Conservation (phyloP, 2,888 invertebrate species). For the Chromoteleia sp. region DNA sequence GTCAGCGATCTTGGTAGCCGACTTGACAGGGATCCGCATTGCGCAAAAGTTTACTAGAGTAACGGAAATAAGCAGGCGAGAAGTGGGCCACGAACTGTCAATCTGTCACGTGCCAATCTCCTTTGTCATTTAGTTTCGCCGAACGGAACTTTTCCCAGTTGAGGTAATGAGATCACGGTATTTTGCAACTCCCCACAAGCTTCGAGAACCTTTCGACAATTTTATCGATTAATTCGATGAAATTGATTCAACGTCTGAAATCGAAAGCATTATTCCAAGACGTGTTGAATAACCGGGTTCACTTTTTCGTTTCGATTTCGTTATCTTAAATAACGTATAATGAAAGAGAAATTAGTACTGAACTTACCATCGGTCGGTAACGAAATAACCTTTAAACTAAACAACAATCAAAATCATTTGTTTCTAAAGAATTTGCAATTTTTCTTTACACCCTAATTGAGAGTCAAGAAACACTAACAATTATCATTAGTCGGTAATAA, state of each 20-base stretch:
- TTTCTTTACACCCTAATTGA: no score
- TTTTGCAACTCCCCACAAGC: no score
- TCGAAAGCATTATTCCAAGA: background rate
- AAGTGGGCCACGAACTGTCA: conserved; percentile 46
- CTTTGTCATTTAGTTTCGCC: conserved; percentile 43
- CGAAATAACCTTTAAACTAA: no score
- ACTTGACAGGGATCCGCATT: conserved; percentile 41
- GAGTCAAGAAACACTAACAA: no score
- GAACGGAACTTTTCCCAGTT: conserved; percentile 21
- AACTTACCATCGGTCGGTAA: no score
- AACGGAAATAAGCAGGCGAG: conserved; percentile 21
- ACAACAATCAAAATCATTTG: no score
- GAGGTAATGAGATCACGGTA: conserved; percentile 18
- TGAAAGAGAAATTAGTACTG: no score
- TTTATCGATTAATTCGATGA: conserved; percentile 5
- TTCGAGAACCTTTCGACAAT: conserved; percentile 13
- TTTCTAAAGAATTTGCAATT: no score
- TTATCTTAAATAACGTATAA: no score
- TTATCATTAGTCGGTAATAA: no score
- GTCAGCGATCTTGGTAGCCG: conserved; percentile 22
- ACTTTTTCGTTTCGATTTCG: background rate
- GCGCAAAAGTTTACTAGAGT: conserved; percentile 51
- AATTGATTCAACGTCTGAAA: background rate
- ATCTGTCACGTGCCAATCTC: conserved; percentile 40
- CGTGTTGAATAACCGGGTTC: background rate